Conservation (phyloP, 2,888 invertebrate species). For the Athalia rosae region DNA sequence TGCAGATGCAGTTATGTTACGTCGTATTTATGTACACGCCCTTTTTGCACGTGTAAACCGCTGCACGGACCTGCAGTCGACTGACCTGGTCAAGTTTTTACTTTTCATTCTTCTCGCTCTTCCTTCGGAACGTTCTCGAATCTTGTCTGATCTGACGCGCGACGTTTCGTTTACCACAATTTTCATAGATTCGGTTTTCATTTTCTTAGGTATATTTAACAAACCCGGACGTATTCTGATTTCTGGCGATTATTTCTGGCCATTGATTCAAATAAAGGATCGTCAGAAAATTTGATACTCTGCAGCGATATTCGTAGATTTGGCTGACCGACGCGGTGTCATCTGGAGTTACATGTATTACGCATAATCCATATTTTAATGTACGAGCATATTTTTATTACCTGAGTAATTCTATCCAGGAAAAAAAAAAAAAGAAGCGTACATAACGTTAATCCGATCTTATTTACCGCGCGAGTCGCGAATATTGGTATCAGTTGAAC, state of each 20-base stretch:
- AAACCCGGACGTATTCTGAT: too few species aligned
- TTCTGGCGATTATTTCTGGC: too few species aligned
- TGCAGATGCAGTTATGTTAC: conserved; percentile 17
- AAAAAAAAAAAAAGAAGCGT: not conserved
- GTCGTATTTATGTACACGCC: conserved; percentile 25
- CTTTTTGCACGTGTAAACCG: not conserved
- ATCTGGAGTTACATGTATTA: conserved; percentile 23
- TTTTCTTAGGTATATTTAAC: too few species aligned
- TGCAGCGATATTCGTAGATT: not conserved
- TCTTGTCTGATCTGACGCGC: not conserved
- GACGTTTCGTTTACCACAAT: too few species aligned
- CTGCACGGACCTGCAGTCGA: not conserved
- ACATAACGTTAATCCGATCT: not conserved
- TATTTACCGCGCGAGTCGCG: not conserved
- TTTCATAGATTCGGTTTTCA: too few species aligned
- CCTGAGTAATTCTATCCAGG: conserved; percentile 16
- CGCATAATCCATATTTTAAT: too few species aligned
- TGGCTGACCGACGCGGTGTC: conserved; percentile 10
- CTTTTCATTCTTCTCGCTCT: not conserved
- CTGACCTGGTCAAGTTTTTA: conserved; percentile 34
- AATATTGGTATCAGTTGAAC: not conserved
- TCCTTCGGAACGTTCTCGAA: too few species aligned
- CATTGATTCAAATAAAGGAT: not conserved
- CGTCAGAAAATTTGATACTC: not conserved
- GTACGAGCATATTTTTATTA: not conserved